Percentiles rank a stretch among this genome's conserved stretches.
Conservation (phyloP, 2,113 vertebrate species). For the Actenoides hombroni region DNA sequence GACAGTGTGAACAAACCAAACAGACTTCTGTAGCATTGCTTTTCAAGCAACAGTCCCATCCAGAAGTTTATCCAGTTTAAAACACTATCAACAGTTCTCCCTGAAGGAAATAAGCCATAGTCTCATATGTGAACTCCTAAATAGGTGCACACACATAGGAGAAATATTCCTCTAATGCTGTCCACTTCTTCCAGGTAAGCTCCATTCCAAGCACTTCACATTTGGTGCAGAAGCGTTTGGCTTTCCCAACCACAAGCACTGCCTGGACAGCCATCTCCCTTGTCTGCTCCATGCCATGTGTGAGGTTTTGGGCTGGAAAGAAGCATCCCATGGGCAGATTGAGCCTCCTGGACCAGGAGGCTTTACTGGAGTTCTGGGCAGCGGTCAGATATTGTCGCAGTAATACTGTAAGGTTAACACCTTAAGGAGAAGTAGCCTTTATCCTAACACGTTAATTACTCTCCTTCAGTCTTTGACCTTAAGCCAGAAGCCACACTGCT, state of each 20-base stretch:
- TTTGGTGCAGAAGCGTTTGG: background rate
- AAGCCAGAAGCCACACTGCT: background rate
- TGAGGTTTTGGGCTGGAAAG: background rate
- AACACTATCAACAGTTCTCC: background rate
- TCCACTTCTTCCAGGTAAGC: background rate
- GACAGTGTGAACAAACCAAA: background rate
- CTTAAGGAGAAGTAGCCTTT: background rate
- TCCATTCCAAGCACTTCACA: background rate
- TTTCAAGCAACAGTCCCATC: background rate
- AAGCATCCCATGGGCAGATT: background rate
- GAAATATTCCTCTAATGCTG: background rate
- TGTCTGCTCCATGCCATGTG: fast-evolving
- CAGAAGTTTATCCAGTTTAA: background rate
- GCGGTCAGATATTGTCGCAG: background rate
- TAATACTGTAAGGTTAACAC: background rate
- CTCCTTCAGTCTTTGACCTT: background rate
- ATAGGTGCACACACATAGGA: background rate
- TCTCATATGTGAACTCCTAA: background rate
- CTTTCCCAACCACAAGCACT: background rate
- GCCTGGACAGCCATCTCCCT: background rate
- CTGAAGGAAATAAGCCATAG: background rate
- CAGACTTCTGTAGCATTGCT: background rate
- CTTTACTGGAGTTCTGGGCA: background rate
- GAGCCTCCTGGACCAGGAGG: background rate
- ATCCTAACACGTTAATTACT: background rate